Percentiles rank a stretch among this genome's conserved stretches.
Evolutionary conservation across 2,113 vertebrate species (phyloP).

Genomic region (Ovis canadensis): DNA sequence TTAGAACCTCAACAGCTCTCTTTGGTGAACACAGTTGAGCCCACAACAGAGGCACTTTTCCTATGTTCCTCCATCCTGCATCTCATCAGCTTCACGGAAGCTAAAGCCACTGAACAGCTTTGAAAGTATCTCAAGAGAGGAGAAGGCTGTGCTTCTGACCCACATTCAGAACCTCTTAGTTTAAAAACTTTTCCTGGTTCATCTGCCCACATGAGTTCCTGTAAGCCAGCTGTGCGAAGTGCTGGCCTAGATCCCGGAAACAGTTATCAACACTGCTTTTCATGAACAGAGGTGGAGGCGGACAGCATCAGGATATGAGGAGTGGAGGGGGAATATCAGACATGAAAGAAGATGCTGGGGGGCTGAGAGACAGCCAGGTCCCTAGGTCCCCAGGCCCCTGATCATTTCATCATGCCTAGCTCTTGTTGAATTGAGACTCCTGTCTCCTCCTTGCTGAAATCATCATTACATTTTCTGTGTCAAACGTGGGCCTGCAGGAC

Average conservation of each 20-base stretch:
- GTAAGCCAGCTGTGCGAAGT: not conserved
- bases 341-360: not conserved
- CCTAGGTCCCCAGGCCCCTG: not conserved
- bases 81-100: not conserved
- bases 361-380: not conserved
- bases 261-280: not conserved
- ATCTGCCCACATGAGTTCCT: not conserved
- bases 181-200: conserved; percentile 1
- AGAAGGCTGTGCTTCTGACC: not conserved
- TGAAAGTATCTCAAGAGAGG: not conserved
- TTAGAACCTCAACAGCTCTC: not conserved
- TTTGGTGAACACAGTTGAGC: not conserved
- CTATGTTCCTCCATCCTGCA: not conserved
- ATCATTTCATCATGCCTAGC: not conserved
- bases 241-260: not conserved
- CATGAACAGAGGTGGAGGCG: not conserved
- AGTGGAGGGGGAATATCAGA: not conserved
- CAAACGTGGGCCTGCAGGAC: not conserved
- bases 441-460: not conserved
- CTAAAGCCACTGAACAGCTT: not conserved
- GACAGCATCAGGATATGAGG: not conserved
- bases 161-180: not conserved
- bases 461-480: not conserved
- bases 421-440: not conserved
- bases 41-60: not conserved